Percentiles rank a stretch among this genome's conserved stretches.
Evolutionary conservation across 2,113 vertebrate species (phyloP).

Genomic region (Oryzias celebensis): DNA sequence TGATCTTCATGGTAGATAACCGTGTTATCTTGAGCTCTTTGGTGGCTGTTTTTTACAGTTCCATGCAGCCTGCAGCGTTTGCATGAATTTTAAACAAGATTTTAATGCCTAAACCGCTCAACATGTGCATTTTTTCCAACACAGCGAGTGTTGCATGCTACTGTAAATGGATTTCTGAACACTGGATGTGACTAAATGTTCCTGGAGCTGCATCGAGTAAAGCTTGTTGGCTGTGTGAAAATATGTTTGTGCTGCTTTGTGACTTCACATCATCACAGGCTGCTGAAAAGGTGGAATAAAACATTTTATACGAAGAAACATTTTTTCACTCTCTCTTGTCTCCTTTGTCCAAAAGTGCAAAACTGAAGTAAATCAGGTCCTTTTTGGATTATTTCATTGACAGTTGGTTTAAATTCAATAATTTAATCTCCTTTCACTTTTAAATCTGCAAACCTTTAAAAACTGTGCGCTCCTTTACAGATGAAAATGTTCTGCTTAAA

Average conservation of each 20-base stretch:
- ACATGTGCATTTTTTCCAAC: conserved; percentile 14
- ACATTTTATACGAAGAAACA: conserved; percentile 52
- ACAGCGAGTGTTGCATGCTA: conserved; percentile 59
- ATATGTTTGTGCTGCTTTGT: conserved; percentile 40
- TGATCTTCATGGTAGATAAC: conserved; percentile 1
- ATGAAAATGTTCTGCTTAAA: no score
- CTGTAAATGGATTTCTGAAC: conserved; percentile 25
- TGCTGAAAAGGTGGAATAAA: conserved; percentile 67
- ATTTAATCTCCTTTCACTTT: no score
- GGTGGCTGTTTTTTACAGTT: conserved; percentile 8
- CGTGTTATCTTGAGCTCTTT: conserved; percentile 2
- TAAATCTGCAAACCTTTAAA: no score
- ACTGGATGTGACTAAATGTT: conserved; percentile 15
- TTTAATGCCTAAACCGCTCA: no score
- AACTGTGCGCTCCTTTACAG: no score
- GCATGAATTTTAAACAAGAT: conserved; percentile 7
- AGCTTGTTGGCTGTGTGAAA: conserved; percentile 41
- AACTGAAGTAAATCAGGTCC: no score
- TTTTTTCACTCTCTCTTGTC: not conserved
- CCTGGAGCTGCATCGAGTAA: no score
- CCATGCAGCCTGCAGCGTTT: not conserved
- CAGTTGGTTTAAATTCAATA: no score
- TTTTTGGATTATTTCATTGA: no score
- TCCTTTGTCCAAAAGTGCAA: no score
- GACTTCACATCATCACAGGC: conserved; percentile 42